Percentiles rank a stretch among this genome's conserved stretches.
phyloP scores from a whole-genome alignment of 2,888 invertebrate species.

The Meghimatium bilineatum region DNA sequence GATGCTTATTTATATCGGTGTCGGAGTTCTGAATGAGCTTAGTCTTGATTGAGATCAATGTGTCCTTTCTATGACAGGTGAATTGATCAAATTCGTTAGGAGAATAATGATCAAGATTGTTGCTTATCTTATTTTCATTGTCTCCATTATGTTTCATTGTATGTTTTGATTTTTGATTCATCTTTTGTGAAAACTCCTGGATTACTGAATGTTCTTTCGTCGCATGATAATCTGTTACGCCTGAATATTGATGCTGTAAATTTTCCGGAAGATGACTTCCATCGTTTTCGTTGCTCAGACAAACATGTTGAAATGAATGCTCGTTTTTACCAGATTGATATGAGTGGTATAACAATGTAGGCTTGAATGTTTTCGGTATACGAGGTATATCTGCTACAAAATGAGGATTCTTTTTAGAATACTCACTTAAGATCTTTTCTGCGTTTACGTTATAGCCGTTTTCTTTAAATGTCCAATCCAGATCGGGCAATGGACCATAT shows the following conservation, averaged over 20 bases:
- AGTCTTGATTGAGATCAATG: background rate
- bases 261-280: background rate
- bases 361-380: conserved; percentile 5
- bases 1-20: background rate
- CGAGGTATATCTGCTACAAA: background rate
- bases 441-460: background rate
- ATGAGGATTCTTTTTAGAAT: background rate
- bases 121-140: background rate
- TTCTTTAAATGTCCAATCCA: background rate
- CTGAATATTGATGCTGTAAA: background rate
- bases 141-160: background rate
- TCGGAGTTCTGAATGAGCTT: background rate
- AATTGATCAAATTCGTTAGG: background rate
- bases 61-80: too few species aligned
- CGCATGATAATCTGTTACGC: background rate
- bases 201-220: background rate
- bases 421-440: background rate
- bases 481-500: background rate
- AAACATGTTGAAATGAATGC: background rate
- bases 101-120: background rate
- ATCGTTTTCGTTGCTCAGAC: background rate
- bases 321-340: background rate
- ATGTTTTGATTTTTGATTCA: background rate
- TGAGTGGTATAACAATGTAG: conserved; percentile 18
- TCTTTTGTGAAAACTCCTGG: background rate